Conservation (phyloP, 2,888 invertebrate species). For the Zonitis immaculata region DNA sequence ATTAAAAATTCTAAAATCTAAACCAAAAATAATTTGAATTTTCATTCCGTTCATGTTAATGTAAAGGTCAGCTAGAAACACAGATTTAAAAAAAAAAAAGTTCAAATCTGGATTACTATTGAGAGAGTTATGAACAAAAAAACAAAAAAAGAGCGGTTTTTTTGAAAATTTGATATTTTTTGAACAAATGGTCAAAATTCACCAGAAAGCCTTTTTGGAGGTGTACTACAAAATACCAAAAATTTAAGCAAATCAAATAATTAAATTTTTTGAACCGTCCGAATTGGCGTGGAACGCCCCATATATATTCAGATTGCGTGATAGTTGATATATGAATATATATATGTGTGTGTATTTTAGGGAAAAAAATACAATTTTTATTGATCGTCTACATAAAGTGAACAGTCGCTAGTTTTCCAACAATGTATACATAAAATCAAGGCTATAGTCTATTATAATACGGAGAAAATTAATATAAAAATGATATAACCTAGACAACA, state of each 20-base stretch:
- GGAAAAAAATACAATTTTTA: not conserved
- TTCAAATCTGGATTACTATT: too few relatives aligned
- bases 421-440: not conserved
- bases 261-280: not conserved
- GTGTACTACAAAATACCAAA: not conserved
- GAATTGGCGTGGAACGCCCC: too few relatives aligned
- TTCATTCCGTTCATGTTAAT: slow-evolving; percentile 81
- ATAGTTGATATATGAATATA: too few relatives aligned
- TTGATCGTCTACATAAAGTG: not conserved
- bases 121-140: too few relatives aligned
- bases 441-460: too few relatives aligned
- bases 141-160: too few relatives aligned
- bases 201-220: too few relatives aligned
- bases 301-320: not conserved
- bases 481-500: not conserved
- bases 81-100: too few relatives aligned
- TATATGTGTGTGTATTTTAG: not conserved
- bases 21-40: slow-evolving; percentile 67
- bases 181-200: too few relatives aligned
- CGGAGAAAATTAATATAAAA: not conserved
- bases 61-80: too few relatives aligned
- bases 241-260: not conserved
- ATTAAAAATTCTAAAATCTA: slow-evolving; percentile 73
- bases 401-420: not conserved
- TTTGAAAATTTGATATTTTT: too few relatives aligned